These are phyloP conservation scores for Hippoglossus hippoglossus DNA, from an alignment of 2,797 vertebrate genomes.

Conservation along the genomic window DNA sequence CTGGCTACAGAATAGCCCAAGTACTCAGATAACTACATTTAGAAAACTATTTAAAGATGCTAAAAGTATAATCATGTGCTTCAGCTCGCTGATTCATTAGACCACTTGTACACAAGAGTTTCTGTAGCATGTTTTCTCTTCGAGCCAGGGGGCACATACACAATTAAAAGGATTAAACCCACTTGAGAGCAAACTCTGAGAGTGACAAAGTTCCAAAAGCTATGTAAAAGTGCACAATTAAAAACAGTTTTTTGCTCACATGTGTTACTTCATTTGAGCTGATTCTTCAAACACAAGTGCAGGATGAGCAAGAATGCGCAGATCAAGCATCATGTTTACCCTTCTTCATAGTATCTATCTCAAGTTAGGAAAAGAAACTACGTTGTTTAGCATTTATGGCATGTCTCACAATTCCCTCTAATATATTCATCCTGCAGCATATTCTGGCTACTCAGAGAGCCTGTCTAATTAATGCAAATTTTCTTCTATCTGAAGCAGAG, in stretches of 20 bases:
- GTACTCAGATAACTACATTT: neutral
- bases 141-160: conserved; percentile 67
- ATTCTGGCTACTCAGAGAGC: conserved; percentile 72
- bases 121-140: conserved; percentile 41
- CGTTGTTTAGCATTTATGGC: conserved; percentile 67
- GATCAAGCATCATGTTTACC: conserved; percentile 5
- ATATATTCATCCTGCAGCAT: conserved; percentile 76
- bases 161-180: conserved; percentile 68
- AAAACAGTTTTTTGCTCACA: neutral
- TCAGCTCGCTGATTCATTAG: conserved; percentile 64
- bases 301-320: neutral
- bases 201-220: conserved; percentile 17
- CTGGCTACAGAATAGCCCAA: neutral
- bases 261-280: conserved; percentile 11
- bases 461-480: conserved; percentile 85
- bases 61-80: conserved; percentile 67
- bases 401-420: conserved; percentile 62
- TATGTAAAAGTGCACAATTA: neutral
- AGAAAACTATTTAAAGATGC: neutral
- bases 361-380: conserved; percentile 20
- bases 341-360: conserved; percentile 9
- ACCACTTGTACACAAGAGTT: conserved; percentile 67
- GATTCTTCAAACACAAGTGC: conserved; percentile 3
- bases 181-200: conserved; percentile 39
- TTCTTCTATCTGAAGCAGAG: conserved; percentile 70